A percentile compares a stretch with the other conserved stretches of the same genome.
phyloP scores from a whole-genome alignment of 2,113 vertebrate genomes.

The Syngnathus scovelli region DNA sequence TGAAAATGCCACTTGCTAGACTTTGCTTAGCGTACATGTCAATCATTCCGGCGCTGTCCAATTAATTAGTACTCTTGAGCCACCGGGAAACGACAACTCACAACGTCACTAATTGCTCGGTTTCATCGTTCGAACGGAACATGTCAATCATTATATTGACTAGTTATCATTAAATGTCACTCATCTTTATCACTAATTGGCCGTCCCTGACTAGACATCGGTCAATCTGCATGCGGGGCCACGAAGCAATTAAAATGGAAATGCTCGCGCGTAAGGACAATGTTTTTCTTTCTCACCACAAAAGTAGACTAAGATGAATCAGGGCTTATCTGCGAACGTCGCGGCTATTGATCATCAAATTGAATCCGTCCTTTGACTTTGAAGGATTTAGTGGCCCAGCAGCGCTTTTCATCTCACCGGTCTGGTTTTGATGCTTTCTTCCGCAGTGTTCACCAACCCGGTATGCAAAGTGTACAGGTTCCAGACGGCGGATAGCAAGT shows the following conservation, averaged over 20 bases:
- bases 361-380: slow-evolving; percentile 52
- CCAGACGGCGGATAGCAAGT: slow-evolving; percentile 89
- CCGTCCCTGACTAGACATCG: too few relatives aligned
- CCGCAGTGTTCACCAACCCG: slow-evolving; percentile 88
- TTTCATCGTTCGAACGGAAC: too few relatives aligned
- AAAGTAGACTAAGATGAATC: slow-evolving; percentile 32
- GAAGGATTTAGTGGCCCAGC: slow-evolving; percentile 24
- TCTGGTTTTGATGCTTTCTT: slow-evolving; percentile 6
- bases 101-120: too few relatives aligned
- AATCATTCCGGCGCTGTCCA: too few relatives aligned
- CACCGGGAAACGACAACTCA: too few relatives aligned
- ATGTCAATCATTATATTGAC: not conserved
- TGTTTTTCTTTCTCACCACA: slow-evolving; percentile 22
- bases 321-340: slow-evolving; percentile 56
- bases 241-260: slow-evolving; percentile 53
- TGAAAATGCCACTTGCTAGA: too few relatives aligned
- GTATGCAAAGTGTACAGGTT: slow-evolving; percentile 92
- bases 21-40: too few relatives aligned
- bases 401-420: not conserved
- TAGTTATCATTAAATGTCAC: not conserved
- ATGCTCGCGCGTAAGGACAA: slow-evolving; percentile 13
- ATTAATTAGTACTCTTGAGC: too few relatives aligned
- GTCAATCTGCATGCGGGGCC: not conserved
- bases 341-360: slow-evolving; percentile 64
- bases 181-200: not conserved